Base-by-base conservation (phyloP, 2,888 invertebrate genomes). In the Pimpla rufipes region DNA sequence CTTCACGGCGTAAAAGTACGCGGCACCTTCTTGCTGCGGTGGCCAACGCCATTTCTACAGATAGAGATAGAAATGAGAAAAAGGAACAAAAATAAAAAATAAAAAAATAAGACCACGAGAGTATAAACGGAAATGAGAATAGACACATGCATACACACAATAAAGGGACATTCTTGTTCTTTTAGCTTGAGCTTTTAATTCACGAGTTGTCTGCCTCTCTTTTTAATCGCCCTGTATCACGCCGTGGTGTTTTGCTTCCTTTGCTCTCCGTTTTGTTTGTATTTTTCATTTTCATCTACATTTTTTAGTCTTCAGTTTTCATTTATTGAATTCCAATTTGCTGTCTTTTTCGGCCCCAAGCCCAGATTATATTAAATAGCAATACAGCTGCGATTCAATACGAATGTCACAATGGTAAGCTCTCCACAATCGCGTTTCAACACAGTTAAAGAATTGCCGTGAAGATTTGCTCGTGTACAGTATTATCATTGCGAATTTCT, bases 111-210 rank as follows among this genome's bases (percentile, higher is more conserved):
- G 79, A 79, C 77, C 29, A 57, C 70, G 75, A 79, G 81, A 83
- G 81, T 59, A n/a, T n/a, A 85, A 83, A 78, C 79, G 73, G 79
- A 77, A 76, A 84, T 81, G 84, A 81, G 84, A 83, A 87, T 87
- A 88, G 82, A 84, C 45, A 66, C 71, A 79, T 40, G 74, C 42
- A 64, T n/a, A 70, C 59, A 55, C 82, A 83, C 67, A 84, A 86
- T 88, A 89, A 89, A 85, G 84, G 84, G 81, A 87, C 87, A 88
- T 90, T 90, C 87, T 89, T 91, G 89, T 90, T 91, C 89, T 91
- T 88, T 90, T 89, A 89, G 90, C 88, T 85, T 86, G 86, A 77
- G 88, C 85, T 90, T 91, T 89, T 89, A 90, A 91, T 91, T 90
- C 87, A 78, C 87, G 83, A 87, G 87, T 67, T 52, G 70, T 45